Evolutionary conservation across 35 echinoderm and acorn worm genomes (phyloP), one percentile per base, ranked within the genome.

Genomic region (Ophiothrix spiculata): DNA sequence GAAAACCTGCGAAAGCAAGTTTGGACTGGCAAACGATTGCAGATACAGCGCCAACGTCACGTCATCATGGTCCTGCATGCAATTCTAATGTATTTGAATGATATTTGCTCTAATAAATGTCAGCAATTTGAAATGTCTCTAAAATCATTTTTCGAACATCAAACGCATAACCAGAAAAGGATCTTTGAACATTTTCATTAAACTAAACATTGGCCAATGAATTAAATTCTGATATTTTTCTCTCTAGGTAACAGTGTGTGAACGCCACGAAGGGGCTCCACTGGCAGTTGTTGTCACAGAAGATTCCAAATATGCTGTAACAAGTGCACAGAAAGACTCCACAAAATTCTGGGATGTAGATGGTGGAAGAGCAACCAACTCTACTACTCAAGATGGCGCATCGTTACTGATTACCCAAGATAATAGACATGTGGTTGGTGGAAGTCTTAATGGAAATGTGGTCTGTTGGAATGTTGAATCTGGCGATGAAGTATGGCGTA

Each of bases 231-330:
- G n/a, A n/a, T n/a, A n/a, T n/a, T n/a, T n/a, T n/a, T n/a, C n/a
- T n/a, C n/a, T n/a, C n/a, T n/a, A 85, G 83, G 37, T 85, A 17
- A 85, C 42, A 39, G 38, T 38, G 34, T 35, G 56, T 28, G 83
- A 85, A 31, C 60, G 83, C 13, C 83, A 85, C 83, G 42, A 75
- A 69, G 83, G 56, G 0, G 56, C 60, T 40, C 49, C 83, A 25
- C 69, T 29, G 36, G 56, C 36, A n/a, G 36, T 85, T 8, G 39
- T 75, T 23, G 39, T 85, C 31, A 41, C 54, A 23, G 49, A 54
- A 8, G 83, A 85, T 60, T 31, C 60, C 36, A 39, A 54, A 31
- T 38, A 35, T 15, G 83, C 56, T 60, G 39, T 85, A 19, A 85
- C 83, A 15, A 85, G 83, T 32, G 86, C 60, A 16, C 4, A 79